These are phyloP conservation scores for Pterobdella sp. DNA, from an alignment of 2,888 invertebrate genomes.

Conservation along the genomic window DNA sequence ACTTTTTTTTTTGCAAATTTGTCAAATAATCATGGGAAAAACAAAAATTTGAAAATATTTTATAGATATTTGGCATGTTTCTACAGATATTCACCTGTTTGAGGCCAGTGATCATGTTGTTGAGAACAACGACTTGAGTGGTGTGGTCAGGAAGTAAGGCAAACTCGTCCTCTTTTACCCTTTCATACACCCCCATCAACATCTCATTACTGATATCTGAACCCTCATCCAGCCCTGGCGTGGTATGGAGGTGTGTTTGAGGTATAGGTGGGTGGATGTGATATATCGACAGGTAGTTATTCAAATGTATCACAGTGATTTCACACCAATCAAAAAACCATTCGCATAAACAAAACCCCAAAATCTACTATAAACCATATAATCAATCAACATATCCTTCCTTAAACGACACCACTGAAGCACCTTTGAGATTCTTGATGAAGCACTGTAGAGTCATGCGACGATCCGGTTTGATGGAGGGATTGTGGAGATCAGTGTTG, in stretches of 20 bases:
- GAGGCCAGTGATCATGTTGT: conserved; percentile 95
- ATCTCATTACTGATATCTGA: conserved; percentile 86
- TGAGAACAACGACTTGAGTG: conserved; percentile 89
- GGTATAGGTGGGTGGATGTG: not conserved
- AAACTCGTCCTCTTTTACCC: conserved; percentile 89
- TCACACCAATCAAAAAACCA: not conserved
- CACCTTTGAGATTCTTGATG: conserved; percentile 78
- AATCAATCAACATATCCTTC: not conserved
- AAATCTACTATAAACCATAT: not conserved
- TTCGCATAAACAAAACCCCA: not conserved
- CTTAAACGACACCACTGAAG: not conserved
- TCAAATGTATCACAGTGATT: not conserved
- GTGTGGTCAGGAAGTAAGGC: conserved; percentile 91
- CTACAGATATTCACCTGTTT: conserved; percentile 62
- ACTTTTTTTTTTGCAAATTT: too few species aligned
- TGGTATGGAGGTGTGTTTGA: not conserved
- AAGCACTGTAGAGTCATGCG: conserved; percentile 94
- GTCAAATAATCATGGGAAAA: not conserved
- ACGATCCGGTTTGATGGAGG: conserved; percentile 77
- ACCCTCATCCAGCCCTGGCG: conserved; percentile 75
- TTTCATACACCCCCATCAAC: conserved; percentile 84
- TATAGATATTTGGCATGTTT: not conserved
- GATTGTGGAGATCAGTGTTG: conserved; percentile 94
- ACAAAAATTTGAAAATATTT: not conserved
- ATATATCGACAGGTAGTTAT: not conserved